Percentiles rank a stretch among this genome's conserved stretches.
Conservation (phyloP, 2,888 invertebrate species). For the Kryphioiulus occultus region DNA sequence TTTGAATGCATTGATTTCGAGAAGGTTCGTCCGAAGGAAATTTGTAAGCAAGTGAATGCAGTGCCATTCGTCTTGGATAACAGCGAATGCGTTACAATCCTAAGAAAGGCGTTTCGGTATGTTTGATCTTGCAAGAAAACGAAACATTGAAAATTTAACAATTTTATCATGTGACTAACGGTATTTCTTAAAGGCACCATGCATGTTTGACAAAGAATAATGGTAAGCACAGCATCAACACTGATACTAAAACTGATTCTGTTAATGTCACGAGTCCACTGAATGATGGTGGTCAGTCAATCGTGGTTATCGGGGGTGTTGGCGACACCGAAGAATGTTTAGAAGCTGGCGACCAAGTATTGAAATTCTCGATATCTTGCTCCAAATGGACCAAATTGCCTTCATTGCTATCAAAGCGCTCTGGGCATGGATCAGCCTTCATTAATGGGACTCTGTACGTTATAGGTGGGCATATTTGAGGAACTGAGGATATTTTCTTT, state of each 20-base stretch:
- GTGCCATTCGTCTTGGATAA: background rate
- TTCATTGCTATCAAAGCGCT: background rate
- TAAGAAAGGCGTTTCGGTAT: constrained; percentile 44
- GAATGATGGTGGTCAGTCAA: background rate
- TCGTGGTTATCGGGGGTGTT: constrained; percentile 29
- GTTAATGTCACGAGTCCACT: background rate
- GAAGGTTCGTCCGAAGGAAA: background rate
- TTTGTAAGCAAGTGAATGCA: background rate
- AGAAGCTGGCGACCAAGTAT: background rate
- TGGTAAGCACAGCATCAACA: background rate
- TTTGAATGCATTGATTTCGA: background rate
- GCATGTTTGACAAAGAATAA: background rate
- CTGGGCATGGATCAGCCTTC: background rate
- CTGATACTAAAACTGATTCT: background rate
- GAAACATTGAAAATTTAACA: too few species aligned
- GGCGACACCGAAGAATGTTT: background rate
- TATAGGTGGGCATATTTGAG: background rate
- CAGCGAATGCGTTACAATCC: constrained; percentile 14
- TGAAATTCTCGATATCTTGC: background rate
- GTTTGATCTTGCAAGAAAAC: background rate
- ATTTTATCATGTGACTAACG: too few species aligned
- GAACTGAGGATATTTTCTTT: background rate
- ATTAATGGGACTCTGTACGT: background rate
- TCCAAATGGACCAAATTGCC: constrained; percentile 1
- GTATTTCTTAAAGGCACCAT: constrained; percentile 7